A percentile compares a stretch with the other conserved stretches of the same genome.
These are phyloP conservation scores for Gortyna flavago DNA, from an alignment of 2,888 invertebrate species.

Conservation along the genomic window DNA sequence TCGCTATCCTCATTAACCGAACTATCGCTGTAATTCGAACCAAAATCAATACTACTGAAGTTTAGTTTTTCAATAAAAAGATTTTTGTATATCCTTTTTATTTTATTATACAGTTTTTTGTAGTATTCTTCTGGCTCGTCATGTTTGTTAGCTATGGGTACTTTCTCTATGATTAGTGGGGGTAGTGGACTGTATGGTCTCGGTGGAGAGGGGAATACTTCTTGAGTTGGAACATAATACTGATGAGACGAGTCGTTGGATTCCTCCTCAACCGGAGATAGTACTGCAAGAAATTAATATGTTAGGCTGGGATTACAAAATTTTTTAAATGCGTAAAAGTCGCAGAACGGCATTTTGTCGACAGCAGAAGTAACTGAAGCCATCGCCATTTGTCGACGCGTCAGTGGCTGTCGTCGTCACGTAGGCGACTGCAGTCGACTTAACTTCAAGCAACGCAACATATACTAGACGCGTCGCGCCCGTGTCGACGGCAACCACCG, in stretches of 20 bases:
- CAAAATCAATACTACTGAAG: constrained; percentile 27
- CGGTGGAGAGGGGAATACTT: neutral
- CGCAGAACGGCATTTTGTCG: neutral
- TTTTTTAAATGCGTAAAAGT: neutral
- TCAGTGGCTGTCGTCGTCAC: too few species aligned
- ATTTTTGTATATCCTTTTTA: constrained; percentile 65
- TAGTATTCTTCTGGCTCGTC: constrained; percentile 72
- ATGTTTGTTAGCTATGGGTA: constrained; percentile 61
- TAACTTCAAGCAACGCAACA: too few species aligned
- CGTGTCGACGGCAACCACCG: too few species aligned
- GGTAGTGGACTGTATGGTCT: constrained; percentile 67
- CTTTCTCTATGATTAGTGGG: constrained; percentile 70
- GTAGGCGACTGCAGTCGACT: too few species aligned
- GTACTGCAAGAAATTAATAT: constrained; percentile 49
- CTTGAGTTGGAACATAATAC: constrained; percentile 4
- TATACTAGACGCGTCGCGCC: too few species aligned
- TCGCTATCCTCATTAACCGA: neutral
- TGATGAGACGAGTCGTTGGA: constrained; percentile 34
- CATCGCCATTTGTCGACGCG: neutral
- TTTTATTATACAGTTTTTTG: constrained; percentile 59
- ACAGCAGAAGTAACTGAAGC: neutral
- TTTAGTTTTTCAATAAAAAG: constrained; percentile 65
- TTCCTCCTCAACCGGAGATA: constrained; percentile 71
- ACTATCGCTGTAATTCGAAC: constrained; percentile 6
- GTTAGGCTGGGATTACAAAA: neutral